Percentiles rank a stretch among this genome's conserved stretches.
Conservation (phyloP, 2,888 invertebrate species). For the Colletes collaris region DNA sequence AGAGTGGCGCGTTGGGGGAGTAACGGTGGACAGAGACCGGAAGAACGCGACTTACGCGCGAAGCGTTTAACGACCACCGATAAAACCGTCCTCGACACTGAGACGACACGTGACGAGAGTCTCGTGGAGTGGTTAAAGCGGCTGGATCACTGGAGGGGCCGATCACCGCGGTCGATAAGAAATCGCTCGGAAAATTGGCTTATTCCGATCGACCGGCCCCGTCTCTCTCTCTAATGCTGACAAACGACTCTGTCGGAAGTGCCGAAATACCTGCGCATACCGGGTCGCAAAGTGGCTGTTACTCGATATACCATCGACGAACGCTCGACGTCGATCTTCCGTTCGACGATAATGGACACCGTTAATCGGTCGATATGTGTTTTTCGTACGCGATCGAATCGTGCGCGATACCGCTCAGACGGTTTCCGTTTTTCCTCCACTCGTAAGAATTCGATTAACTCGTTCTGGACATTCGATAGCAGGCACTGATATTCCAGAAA, state of each 20-base stretch:
- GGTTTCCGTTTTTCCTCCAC: too few species aligned
- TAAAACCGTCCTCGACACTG: slow-evolving; percentile 48
- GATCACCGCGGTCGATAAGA: slow-evolving; percentile 78
- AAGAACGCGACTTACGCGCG: slow-evolving; percentile 9
- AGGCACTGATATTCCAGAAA: too few species aligned
- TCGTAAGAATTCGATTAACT: too few species aligned
- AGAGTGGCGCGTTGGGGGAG: too few species aligned
- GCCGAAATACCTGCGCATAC: slow-evolving; percentile 67
- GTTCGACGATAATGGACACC: slow-evolving; percentile 15
- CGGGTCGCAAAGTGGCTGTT: slow-evolving; percentile 39
- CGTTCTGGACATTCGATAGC: too few species aligned
- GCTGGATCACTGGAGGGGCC: slow-evolving; percentile 44
- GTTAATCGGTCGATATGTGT: slow-evolving; percentile 24
- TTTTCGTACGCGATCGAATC: not conserved
- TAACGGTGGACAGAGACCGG: not conserved
- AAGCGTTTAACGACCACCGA: slow-evolving; percentile 45
- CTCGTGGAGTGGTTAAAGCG: slow-evolving; percentile 36
- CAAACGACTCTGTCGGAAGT: slow-evolving; percentile 75
- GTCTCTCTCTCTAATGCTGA: slow-evolving; percentile 70
- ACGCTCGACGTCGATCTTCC: slow-evolving; percentile 22
- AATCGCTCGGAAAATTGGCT: slow-evolving; percentile 81
- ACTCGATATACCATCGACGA: slow-evolving; percentile 24
- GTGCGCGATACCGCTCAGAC: too few species aligned
- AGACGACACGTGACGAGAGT: slow-evolving; percentile 50
- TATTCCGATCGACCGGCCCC: slow-evolving; percentile 76